Percentiles rank a stretch among this genome's conserved stretches.
phyloP scores from a whole-genome alignment of 2,797 vertebrate genomes.

The Phoebastria nigripes region DNA sequence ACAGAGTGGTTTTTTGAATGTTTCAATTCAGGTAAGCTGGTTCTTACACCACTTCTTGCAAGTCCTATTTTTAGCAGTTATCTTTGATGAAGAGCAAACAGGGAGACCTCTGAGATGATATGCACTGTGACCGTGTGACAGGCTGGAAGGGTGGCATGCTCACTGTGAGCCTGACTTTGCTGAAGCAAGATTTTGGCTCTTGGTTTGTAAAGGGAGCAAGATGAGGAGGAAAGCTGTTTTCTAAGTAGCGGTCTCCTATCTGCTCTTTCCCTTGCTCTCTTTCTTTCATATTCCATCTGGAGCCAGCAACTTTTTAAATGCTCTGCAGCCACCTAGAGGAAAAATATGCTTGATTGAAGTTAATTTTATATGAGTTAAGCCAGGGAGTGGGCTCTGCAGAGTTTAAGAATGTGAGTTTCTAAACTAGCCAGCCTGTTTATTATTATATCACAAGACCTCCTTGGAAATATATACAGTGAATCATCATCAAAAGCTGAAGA shows the following conservation, averaged over 20 bases:
- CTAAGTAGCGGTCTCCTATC: background rate
- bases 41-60: background rate
- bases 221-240: background rate
- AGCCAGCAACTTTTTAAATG: constrained; percentile 26
- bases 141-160: background rate
- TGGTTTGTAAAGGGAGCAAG: background rate
- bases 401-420: constrained; percentile 46
- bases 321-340: constrained; percentile 56
- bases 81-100: background rate
- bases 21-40: background rate
- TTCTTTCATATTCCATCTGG: background rate
- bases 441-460: constrained; percentile 52
- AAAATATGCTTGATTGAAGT: background rate
- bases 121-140: background rate
- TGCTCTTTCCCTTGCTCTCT: background rate
- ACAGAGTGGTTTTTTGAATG: fast-evolving
- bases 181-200: background rate
- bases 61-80: background rate
- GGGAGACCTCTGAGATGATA: background rate
- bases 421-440: constrained; percentile 46
- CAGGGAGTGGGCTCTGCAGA: background rate
- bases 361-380: constrained; percentile 1
- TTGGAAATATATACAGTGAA: constrained; percentile 46
- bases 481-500: constrained; percentile 49
- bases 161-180: background rate